phyloP scores from a whole-genome alignment of 2,113 vertebrate species.

The Nyctibius bracteatus region DNA sequence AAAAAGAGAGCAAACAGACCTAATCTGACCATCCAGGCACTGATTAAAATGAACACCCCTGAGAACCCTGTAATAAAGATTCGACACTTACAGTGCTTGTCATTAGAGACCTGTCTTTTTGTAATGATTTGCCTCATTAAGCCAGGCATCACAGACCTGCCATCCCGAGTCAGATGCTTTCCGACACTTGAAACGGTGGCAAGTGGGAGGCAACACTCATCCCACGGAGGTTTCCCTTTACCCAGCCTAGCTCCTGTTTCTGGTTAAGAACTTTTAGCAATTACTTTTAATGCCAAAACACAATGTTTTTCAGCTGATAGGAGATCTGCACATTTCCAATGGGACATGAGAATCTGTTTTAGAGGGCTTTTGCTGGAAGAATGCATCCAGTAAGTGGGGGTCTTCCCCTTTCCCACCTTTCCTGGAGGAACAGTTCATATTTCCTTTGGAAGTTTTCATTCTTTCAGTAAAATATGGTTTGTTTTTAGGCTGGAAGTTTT shows the following conservation, averaged over 20 bases:
- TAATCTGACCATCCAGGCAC: neutral
- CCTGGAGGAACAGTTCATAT: neutral
- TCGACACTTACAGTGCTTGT: neutral
- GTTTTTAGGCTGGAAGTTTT: neutral
- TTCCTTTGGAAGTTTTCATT: neutral
- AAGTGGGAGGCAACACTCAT: neutral
- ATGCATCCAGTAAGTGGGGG: neutral
- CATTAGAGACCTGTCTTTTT: neutral
- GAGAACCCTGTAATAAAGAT: neutral
- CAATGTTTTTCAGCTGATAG: neutral
- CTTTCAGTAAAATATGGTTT: neutral
- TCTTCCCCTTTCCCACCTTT: neutral
- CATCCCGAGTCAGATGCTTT: neutral
- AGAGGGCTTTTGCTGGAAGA: neutral
- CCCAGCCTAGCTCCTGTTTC: neutral
- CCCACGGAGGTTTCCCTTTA: neutral
- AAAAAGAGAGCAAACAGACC: neutral
- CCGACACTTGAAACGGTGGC: neutral
- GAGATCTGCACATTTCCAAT: neutral
- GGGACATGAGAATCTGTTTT: neutral
- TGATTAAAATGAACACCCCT: neutral
- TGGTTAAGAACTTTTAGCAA: neutral
- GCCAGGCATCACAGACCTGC: fast-evolving
- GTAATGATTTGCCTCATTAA: neutral
- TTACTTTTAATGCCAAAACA: neutral